Percentiles rank a stretch among this genome's conserved stretches.
Evolutionary conservation across 2,888 invertebrate species (phyloP).

Genomic region (Lepidochitona cinerea): DNA sequence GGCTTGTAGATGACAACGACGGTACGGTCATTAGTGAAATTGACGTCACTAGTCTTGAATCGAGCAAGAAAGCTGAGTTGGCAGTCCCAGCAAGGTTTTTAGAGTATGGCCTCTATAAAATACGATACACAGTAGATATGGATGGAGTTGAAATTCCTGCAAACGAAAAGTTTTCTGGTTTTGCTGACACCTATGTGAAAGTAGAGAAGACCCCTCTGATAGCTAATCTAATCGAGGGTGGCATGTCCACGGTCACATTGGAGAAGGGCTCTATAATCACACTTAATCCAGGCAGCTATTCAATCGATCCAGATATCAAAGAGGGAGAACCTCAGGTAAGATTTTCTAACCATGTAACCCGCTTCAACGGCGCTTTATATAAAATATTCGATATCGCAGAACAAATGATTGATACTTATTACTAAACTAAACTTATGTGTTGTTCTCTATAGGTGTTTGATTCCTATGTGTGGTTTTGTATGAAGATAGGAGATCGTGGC

Average conservation of each 20-base stretch:
- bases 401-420: neutral
- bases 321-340: conserved; percentile 37
- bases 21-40: conserved; percentile 25
- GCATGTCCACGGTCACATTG: conserved; percentile 30
- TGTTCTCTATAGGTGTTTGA: conserved; percentile 25
- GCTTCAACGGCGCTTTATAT: no score
- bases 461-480: conserved; percentile 9
- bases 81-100: conserved; percentile 44
- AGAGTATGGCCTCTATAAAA: conserved; percentile 63
- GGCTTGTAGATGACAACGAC: conserved; percentile 34
- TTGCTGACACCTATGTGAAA: conserved; percentile 51
- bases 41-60: conserved; percentile 20
- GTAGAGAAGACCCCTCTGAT: conserved; percentile 61
- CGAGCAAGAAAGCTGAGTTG: conserved; percentile 19
- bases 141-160: conserved; percentile 20
- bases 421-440: neutral
- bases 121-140: conserved; percentile 63
- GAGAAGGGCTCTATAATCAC: conserved; percentile 45
- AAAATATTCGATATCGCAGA: no score
- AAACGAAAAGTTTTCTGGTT: conserved; percentile 28
- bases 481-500: neutral
- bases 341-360: no score
- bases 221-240: conserved; percentile 59
- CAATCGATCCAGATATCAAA: conserved; percentile 68
- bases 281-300: conserved; percentile 59